Evolutionary conservation across 2,888 invertebrate species (phyloP), one percentile per base, ranked within the genome.

Genomic region (Synanthedon formicaeformis): DNA sequence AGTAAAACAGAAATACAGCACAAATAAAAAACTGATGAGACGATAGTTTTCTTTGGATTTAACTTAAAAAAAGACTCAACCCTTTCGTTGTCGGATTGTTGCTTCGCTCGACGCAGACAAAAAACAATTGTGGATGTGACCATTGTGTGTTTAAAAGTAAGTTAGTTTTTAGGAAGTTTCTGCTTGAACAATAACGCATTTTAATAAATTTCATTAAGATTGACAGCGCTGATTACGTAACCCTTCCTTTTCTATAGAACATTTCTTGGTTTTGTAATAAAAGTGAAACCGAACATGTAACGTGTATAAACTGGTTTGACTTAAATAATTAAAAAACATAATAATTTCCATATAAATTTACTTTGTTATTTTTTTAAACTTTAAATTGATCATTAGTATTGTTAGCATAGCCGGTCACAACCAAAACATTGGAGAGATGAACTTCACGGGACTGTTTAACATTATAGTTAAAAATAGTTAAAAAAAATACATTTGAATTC

Each of bases 171-270:
- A 68, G 73, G 65, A 69, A 76, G 74, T 80, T 82, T 83, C 77
- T 78, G 81, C 78, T 79, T 73, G 80, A 82, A 83, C 81, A 82
- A 84, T 78, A 78, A 80, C 67, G 73, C 72, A 78, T 83, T 84
- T 81, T 83, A 82, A 83, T 84, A 80, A 71, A 76, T 76, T 80
- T 85, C 78, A 85, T 85, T 87, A 78, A 83, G 86, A 87, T 87
- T 84, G 85, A 84, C 81, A 71, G 72, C 64, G 64, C 72, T 77
- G 86, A 87, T 86, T 81, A 77, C 56, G 69, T 69, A 70, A 75
- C 73, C 78, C 75, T 78, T 67, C 65, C 64, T 66, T 60, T 56
- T 70, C 56, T 59, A 60, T 63, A 65, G 10, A 6, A 27, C 50
- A 14, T 12, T 41, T 4, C 41, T 12, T 13, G 23, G n/a, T 41